Percentiles rank a stretch among this genome's conserved stretches.
These are phyloP conservation scores for Hippocampus comes DNA, from an alignment of 2,113 vertebrate genomes.

Conservation along the genomic window DNA sequence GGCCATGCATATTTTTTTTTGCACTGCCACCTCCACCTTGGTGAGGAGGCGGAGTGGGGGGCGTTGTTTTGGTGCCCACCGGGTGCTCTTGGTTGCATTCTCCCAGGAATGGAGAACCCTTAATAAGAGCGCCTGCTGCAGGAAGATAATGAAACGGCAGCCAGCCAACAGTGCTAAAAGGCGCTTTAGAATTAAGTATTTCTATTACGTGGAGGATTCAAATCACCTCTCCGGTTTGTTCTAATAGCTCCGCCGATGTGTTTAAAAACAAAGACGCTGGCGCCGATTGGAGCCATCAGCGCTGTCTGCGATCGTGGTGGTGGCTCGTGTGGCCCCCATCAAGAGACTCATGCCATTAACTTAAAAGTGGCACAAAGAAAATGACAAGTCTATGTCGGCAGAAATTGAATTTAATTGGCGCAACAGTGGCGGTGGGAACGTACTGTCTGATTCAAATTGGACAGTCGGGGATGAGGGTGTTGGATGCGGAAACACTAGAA, in stretches of 20 bases:
- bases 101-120: conserved; percentile 34
- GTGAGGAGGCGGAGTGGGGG: conserved; percentile 11
- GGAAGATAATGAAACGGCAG: conserved; percentile 48
- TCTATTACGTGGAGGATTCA: conserved; percentile 14
- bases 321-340: background rate
- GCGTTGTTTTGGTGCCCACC: conserved; percentile 27
- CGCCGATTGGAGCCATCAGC: conserved; percentile 38
- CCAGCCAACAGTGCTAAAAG: conserved; percentile 37
- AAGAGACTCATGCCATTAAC: conserved; percentile 25
- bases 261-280: conserved; percentile 50
- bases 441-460: conserved; percentile 6
- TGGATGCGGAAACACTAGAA: background rate
- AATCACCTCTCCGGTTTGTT: conserved; percentile 40
- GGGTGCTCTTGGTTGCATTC: conserved; percentile 18
- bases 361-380: conserved; percentile 35
- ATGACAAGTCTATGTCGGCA: conserved; percentile 42
- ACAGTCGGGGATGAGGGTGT: background rate
- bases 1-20: conserved; percentile 53
- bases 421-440: conserved; percentile 6
- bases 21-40: conserved; percentile 27
- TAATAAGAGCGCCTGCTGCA: conserved; percentile 42
- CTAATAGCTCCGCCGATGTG: conserved; percentile 25
- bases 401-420: conserved; percentile 42
- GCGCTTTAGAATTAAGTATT: conserved; percentile 39
- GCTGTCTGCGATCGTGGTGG: conserved; percentile 19